Percentiles rank a stretch among this genome's conserved stretches.
Conservation (phyloP, 2,113 vertebrate genomes). For the Mastomys coucha region DNA sequence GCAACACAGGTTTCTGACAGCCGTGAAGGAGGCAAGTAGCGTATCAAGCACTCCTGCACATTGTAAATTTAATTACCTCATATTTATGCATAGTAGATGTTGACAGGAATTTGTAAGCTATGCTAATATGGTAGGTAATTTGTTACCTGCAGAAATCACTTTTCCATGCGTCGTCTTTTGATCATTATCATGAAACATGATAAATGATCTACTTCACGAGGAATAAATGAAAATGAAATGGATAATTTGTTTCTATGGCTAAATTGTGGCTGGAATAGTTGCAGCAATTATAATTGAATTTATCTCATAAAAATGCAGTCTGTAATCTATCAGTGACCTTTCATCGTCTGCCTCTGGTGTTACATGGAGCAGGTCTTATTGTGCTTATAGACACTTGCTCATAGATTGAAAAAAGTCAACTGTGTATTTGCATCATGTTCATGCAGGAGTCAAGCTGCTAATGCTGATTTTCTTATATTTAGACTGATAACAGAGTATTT, state of each 20-base stretch:
- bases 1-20: slow-evolving; percentile 81
- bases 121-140: slow-evolving; percentile 89
- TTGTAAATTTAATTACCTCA: slow-evolving; percentile 89
- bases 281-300: slow-evolving; percentile 86
- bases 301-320: slow-evolving; percentile 82
- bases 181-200: slow-evolving; percentile 90
- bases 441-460: slow-evolving; percentile 65
- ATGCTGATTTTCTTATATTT: slow-evolving; percentile 69
- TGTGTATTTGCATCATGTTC: neutral
- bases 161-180: slow-evolving; percentile 87
- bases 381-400: slow-evolving; percentile 50
- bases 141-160: slow-evolving; percentile 89
- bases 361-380: slow-evolving; percentile 70
- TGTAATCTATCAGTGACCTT: slow-evolving; percentile 82
- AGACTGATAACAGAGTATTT: neutral
- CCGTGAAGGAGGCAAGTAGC: slow-evolving; percentile 83
- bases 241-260: slow-evolving; percentile 90
- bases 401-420: neutral
- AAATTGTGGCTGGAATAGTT: slow-evolving; percentile 86
- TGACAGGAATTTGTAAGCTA: slow-evolving; percentile 88
- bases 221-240: slow-evolving; percentile 90
- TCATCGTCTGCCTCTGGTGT: slow-evolving; percentile 76
- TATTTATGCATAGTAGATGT: slow-evolving; percentile 87
- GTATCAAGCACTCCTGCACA: slow-evolving; percentile 83
- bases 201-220: slow-evolving; percentile 88